Evolutionary conservation across 1,140 invertebrate species (phyloP), one percentile per base, ranked within the genome.

Genomic region (Penaeus indicus): DNA sequence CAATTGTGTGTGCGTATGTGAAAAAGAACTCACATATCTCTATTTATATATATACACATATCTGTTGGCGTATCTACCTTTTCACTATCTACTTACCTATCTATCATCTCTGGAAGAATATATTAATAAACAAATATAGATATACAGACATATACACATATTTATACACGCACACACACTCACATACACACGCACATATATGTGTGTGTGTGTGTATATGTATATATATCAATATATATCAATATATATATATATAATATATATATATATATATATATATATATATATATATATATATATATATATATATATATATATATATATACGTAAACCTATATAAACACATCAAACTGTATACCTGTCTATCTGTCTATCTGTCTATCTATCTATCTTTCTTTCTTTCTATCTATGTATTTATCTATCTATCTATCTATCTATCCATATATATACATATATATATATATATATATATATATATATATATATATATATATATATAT

Each of bases 211-310:
- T 72, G 3, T 72, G 27, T n/a, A 72, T 72, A n/a, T 72, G 22
- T 72, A 72, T 72, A 72, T 72, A 72, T 72, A 72, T 72, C n/a
- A 25, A 72, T 72, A 72, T 72, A 72, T 25, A 72, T 72, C 21
- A 22, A 25, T 72, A 25, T 72, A 25, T 72, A n/a, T 72, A 72
- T 72, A n/a, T 27, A 27, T 72, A 72, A 25, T 18, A 69, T 21
- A 72, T 22, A 72, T 22, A 72, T 72, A 72, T 72, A 11, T 72
- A n/a, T 72, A 72, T n/a, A 72, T 72, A n/a, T 72, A 27, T 72
- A 72, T 72, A 72, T 72, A 72, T 72, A 72, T 72, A 72, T 72
- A 72, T 72, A 72, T 25, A 72, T 72, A 25, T 72, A 25, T 72
- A 25, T 72, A n/a, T 72, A 72, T 72, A n/a, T 27, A 27, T 72